Conservation (phyloP, 2,113 vertebrate genomes). For the Trichomycterus rosablanca region DNA sequence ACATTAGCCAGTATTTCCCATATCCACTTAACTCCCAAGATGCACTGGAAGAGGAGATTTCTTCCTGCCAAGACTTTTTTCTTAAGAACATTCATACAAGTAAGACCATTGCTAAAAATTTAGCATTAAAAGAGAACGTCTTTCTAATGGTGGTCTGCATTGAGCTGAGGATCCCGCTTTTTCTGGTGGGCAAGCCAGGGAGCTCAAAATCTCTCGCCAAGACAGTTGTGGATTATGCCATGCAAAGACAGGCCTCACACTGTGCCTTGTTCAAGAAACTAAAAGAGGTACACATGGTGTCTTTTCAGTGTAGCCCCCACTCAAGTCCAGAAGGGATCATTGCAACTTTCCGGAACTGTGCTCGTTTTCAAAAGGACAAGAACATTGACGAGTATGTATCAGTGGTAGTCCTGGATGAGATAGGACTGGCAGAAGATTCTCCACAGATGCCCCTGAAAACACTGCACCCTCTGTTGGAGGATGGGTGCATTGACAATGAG, state of each 20-base stretch:
- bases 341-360: slow-evolving; percentile 69
- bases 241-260: slow-evolving; percentile 66
- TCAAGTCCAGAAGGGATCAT: slow-evolving; percentile 75
- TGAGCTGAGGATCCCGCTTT: slow-evolving; percentile 71
- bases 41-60: slow-evolving; percentile 56
- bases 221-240: slow-evolving; percentile 68
- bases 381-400: slow-evolving; percentile 71
- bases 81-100: slow-evolving; percentile 60
- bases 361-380: slow-evolving; percentile 72
- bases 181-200: slow-evolving; percentile 73
- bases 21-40: slow-evolving; percentile 21
- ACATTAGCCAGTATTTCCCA: slow-evolving; percentile 56
- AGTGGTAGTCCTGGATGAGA: slow-evolving; percentile 73
- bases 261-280: slow-evolving; percentile 58
- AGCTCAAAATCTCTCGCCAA: slow-evolving; percentile 78
- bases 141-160: slow-evolving; percentile 76
- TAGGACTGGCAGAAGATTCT: slow-evolving; percentile 74
- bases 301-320: slow-evolving; percentile 77
- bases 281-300: slow-evolving; percentile 73
- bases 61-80: slow-evolving; percentile 62
- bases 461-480: slow-evolving; percentile 73
- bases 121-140: slow-evolving; percentile 73
- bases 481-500: slow-evolving; percentile 71
- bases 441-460: slow-evolving; percentile 76
- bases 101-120: slow-evolving; percentile 64